Evolutionary conservation across 92 coral and sea anemone genomes (phyloP), one percentile per base, ranked within the genome.

Genomic region (Epizoanthus rinbou): DNA sequence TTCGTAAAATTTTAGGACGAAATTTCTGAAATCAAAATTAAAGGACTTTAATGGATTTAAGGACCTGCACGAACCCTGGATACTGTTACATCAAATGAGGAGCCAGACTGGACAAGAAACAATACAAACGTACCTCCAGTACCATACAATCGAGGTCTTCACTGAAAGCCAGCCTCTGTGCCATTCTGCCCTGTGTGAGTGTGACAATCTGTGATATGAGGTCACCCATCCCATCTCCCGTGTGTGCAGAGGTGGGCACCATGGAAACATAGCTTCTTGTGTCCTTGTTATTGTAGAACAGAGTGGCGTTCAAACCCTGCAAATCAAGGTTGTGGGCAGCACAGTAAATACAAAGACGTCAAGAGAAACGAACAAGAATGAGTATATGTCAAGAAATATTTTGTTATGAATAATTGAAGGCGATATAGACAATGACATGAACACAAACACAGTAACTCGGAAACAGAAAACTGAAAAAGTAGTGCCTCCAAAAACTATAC

Each of bases 211-310:
- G 94, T 57, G 98, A 85, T 68, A 96, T 96, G 47, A 96, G 92
- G 50, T 96, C 99, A 2, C 99, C 99, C 99, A 96, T 96, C 4
- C 99, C 99, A 68, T 96, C 99, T 17, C 99, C 99, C 7, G 98
- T 88, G 85, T 96, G 99, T 43, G 99, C 99, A 33, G 99, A 96
- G 25, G 99, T 96, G 22, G 99, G 99, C 4, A 96, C 95, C 3
- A 96, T 84, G 0, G 99, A 96, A 56, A 96, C 98, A 57, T 96
- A 96, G 3, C 92, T 91, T 67, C 98, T 76, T 11, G 98, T 80
- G 79, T 96, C 99, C 9, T 92, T 90, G 69, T 96, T 96, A 75
- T 94, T 95, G 88, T 91, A 90, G 91, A 91, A 96, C 43, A 96
- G 67, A 6, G 89, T 80, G 11, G 98, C 99, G 70, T 96, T 96